Evolutionary conservation across 2,113 vertebrate genomes (phyloP).

Genomic region (Otocyon megalotis): DNA sequence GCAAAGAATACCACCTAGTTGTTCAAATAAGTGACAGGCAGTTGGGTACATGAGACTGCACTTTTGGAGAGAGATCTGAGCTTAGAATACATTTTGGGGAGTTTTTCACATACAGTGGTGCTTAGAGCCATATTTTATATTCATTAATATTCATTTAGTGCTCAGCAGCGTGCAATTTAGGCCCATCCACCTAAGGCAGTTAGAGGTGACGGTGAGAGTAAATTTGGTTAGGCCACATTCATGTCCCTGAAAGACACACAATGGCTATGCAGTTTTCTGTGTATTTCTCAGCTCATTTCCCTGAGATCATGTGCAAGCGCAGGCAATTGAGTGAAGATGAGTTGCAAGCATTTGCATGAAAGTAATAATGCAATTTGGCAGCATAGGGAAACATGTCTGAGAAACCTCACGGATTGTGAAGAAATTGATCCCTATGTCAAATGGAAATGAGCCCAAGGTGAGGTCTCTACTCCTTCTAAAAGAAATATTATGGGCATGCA

Average conservation of each 20-base stretch:
- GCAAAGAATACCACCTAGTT: constrained; percentile 36
- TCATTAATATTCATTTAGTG: background rate
- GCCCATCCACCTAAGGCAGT: background rate
- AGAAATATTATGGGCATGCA: background rate
- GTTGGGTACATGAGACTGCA: background rate
- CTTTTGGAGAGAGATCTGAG: background rate
- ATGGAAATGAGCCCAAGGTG: background rate
- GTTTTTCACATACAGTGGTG: background rate
- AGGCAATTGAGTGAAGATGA: background rate
- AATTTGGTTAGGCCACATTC: background rate
- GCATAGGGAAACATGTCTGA: background rate
- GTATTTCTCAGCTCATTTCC: background rate
- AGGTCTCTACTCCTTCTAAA: background rate
- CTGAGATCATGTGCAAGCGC: background rate
- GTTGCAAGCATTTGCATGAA: background rate
- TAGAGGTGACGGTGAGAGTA: background rate
- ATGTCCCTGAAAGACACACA: background rate
- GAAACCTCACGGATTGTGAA: background rate
- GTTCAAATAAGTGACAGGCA: constrained; percentile 18
- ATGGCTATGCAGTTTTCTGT: background rate
- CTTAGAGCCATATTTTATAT: background rate
- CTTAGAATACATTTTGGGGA: background rate
- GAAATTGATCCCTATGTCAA: background rate
- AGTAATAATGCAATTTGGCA: background rate
- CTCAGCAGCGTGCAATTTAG: background rate